Evolutionary conservation across 2,888 invertebrate genomes (phyloP).

Genomic region (Apamea sordens): DNA sequence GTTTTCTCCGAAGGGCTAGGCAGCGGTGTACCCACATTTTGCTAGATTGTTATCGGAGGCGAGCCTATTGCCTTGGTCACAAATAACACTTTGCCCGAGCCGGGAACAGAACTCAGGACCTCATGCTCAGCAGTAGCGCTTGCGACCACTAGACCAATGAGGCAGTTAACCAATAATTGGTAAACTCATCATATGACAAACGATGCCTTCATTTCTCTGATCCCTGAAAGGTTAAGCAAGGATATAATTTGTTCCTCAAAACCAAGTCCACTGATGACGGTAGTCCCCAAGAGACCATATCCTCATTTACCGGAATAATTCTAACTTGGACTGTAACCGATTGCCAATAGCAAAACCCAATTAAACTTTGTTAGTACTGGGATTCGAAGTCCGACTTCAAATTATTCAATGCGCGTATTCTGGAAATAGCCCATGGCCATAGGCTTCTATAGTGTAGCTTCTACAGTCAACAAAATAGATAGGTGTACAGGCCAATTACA

Average conservation of each 20-base stretch:
- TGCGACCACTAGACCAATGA: background rate
- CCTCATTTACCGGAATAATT: slow-evolving; percentile 46
- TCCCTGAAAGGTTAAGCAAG: background rate
- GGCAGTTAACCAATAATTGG: background rate
- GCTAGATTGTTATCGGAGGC: too few species aligned
- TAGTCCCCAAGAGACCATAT: slow-evolving; percentile 41
- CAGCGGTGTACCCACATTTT: too few species aligned
- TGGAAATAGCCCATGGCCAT: slow-evolving; percentile 31
- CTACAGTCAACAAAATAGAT: background rate
- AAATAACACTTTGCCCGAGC: too few species aligned
- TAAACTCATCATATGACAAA: background rate
- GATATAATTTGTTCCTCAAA: slow-evolving; percentile 12
- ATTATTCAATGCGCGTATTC: slow-evolving; percentile 45
- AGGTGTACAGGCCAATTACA: background rate
- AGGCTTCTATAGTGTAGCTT: background rate
- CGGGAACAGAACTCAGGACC: too few species aligned
- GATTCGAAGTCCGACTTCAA: slow-evolving; percentile 46
- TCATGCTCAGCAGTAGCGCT: too few species aligned
- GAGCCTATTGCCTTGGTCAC: too few species aligned
- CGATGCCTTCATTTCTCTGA: background rate
- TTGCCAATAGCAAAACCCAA: slow-evolving; percentile 57
- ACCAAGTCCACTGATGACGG: slow-evolving; percentile 32
- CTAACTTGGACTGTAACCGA: slow-evolving; percentile 47
- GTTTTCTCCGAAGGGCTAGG: too few species aligned
- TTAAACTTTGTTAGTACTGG: slow-evolving; percentile 53